Evolutionary conservation across 2,113 vertebrate species (phyloP), one percentile per base, ranked within the genome.

Genomic region (Cinclus mexicanus): DNA sequence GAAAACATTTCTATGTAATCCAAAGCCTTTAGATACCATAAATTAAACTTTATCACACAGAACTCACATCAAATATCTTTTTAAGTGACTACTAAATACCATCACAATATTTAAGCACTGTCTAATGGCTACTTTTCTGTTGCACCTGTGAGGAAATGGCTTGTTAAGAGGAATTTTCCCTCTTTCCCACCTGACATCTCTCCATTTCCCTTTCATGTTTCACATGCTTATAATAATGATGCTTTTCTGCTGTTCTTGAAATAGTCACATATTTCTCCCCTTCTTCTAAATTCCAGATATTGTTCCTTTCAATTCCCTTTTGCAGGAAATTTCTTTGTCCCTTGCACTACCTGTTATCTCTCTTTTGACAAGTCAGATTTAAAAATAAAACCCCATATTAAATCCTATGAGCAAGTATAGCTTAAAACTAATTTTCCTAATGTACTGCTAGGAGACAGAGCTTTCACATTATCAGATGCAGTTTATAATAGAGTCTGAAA

Each of bases 401-500:
- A 85, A 86, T 80, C 59, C 49, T 79, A 29, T 25, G 50, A 77
- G 67, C 37, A 76, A 75, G 23, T 35, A 88, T 50, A 86, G n/a
- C 46, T 85, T 77, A 83, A 94, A 92, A 42, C 59, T 76, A 65
- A 55, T 80, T 90, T 90, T 39, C 82, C 31, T 61, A 79, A 60
- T 53, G 37, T 55, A 53, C 18, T 72, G 15, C 11, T 83, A 83
- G 50, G 60, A 88, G 79, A 80, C 8, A 50, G 65, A 80, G 29
- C 42, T 92, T 86, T 92, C 26, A 13, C 33, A 42, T 92, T 86
- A 78, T 90, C 86, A 67, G 64, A 55, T 90, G 23, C 35, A 35
- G 33, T 92, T 94, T 83, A 74, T 81, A 88, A 86, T 50, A 37
- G 37, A 74, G 26, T 55, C 63, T 95, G 85, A 90, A 93, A 65